Evolutionary conservation across 1,140 invertebrate genomes (phyloP).

Genomic region (Nylanderia fulva): DNA sequence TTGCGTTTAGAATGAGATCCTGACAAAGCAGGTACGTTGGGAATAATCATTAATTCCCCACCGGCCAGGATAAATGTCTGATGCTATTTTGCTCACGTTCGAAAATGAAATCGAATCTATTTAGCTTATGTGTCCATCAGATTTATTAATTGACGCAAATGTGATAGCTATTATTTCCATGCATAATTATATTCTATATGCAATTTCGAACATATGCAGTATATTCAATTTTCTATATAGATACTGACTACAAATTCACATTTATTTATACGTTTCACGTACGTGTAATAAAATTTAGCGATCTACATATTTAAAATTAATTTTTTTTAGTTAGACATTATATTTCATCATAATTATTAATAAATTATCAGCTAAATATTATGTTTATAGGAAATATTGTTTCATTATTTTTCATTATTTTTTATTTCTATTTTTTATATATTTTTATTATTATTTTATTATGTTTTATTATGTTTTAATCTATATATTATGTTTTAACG

Average conservation of each 20-base stretch:
- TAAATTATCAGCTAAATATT: neutral
- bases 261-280: neutral
- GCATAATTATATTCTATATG: slow-evolving; percentile 11
- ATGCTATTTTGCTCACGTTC: neutral
- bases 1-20: slow-evolving; percentile 14
- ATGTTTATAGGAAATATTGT: too few species aligned
- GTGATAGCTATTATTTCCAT: slow-evolving; percentile 8
- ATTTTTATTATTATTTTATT: too few species aligned
- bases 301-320: neutral
- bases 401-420: too few species aligned
- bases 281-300: neutral
- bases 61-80: slow-evolving; percentile 1
- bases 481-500: neutral
- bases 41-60: slow-evolving; percentile 18
- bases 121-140: slow-evolving; percentile 6
- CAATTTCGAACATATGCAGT: too few species aligned
- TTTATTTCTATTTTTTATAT: too few species aligned
- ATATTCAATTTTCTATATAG: neutral
- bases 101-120: neutral
- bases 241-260: neutral
- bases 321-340: neutral
- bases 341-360: neutral
- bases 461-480: too few species aligned
- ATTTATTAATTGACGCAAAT: slow-evolving; percentile 36
- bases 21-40: slow-evolving; percentile 5